Base-by-base conservation (phyloP, 2,797 vertebrate species). In the Protonibea diacanthus region DNA sequence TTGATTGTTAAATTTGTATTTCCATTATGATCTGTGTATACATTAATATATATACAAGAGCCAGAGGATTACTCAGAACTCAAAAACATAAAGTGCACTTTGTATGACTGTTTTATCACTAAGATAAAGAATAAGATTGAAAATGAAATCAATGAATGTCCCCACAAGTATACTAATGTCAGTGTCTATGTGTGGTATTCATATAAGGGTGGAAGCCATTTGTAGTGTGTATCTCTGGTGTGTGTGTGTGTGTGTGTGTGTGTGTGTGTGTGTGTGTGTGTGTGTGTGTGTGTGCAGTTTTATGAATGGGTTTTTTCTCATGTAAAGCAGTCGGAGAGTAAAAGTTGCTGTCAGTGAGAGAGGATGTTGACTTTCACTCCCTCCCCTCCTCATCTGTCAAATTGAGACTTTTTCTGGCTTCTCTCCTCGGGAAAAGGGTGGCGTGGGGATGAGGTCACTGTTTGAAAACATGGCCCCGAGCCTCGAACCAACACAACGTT, bases 401-500 rank as follows among this genome's bases (percentile, higher is more conserved):
- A 72, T 61, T 11, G 6, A 59, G 33, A 60, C 62, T 71, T 20
- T 51, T 2, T 74, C 44, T 90, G 65, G 71, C 82, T 85, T 87
- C 75, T 81, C 81, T 89, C 84, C 73, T 57, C 13, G 57, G 80
- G 80, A 89, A 94, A 80, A 85, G 82, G 89, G 85, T 82, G 92
- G 89, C 29, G 69, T 79, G 80, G 51, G 70, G 80, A 89, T 93
- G 93, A 94, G 86, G 90, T 95, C 90, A 94, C 80, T 38, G 75
- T 85, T 91, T 84, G 23, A 91, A 88, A 94, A 93, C 90, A 91
- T 85, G 88, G 83, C 71, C 83, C 88, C 23, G 13, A 84, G 81
- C 82, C 71, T 70, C 74, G 1, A 76, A 82, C 75, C 80, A 83
- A 81, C 81, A 67, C 74, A 82, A 80, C 60, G 75, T 92, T 93